Evolutionary conservation across 2,888 invertebrate species (phyloP), one percentile per base, ranked within the genome.

Genomic region (Chrysotoxum bicinctum): DNA sequence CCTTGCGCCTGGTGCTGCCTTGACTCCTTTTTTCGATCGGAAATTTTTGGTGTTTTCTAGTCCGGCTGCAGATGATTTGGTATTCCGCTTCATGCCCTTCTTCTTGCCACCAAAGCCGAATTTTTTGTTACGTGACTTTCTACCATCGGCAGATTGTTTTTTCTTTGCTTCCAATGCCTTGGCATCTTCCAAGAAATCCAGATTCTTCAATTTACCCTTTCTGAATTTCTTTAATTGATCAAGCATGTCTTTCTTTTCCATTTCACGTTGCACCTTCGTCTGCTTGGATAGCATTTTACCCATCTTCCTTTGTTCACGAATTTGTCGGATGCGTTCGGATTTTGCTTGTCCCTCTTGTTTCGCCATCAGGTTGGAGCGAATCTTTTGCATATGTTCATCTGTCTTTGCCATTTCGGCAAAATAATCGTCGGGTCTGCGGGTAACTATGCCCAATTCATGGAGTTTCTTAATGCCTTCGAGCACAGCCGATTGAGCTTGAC

Each of bases 381-480:
- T 95, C 92, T 98, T 98, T 89, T 98, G 98, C 99, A 99, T 99
- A 89, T 99, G 99, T 37, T 94, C 95, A 92, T 99, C 99, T 14
- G 97, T 94, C 92, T 99, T 99, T 0, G 98, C 98, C 99, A 99
- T 99, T 93, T 99, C 98, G 0, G 99, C 99, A 92, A 98, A 99
- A 91, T 98, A 99, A 92, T 99, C 99, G 74, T 97, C 97, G 0
- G 99, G 99, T 64, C 96, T 94, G 89, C 95, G 96, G 0, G 98
- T 98, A 0, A 94, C 93, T 58, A 98, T 92, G 21, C 95, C 95
- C 6, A 97, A 91, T 45, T 94, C 94, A 82, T 97, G 96, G 9
- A 99, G 92, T 87, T 94, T 94, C 56, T 95, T 95, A 23, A 99
- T 94, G 0, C 96, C 97, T 87, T 96, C 95, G 30, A 97, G 88